Percentiles rank a stretch among this genome's conserved stretches.
These are phyloP conservation scores for Syngnathus acus DNA, from an alignment of 2,797 vertebrate genomes.

Conservation along the genomic window DNA sequence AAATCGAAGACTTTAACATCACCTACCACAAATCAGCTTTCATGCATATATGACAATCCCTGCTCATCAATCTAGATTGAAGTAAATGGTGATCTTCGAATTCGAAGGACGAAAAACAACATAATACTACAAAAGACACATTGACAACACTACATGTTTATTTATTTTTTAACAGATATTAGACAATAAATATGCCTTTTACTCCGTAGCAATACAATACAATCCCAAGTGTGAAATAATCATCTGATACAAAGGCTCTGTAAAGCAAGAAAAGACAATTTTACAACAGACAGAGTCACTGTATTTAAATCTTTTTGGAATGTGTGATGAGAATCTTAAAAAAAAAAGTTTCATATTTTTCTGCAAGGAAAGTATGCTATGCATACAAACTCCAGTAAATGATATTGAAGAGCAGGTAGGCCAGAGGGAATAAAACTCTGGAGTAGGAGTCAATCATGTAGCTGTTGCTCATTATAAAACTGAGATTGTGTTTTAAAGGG, in stretches of 20 bases:
- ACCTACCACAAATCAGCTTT: no score
- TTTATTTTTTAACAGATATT: slow-evolving; percentile 27
- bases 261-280: background rate
- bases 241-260: slow-evolving; percentile 2
- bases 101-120: no score
- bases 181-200: slow-evolving; percentile 10
- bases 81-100: no score
- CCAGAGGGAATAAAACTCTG: slow-evolving; percentile 79
- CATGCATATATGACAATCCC: no score
- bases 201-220: slow-evolving; percentile 12
- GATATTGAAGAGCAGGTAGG: slow-evolving; percentile 86
- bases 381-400: slow-evolving; percentile 87
- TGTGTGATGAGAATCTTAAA: background rate
- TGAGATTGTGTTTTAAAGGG: slow-evolving; percentile 66
- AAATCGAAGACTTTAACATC: no score
- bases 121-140: background rate
- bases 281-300: no score
- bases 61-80: no score
- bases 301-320: background rate
- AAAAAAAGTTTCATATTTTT: background rate
- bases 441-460: slow-evolving; percentile 87
- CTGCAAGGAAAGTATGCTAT: slow-evolving; percentile 21
- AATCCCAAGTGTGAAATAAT: slow-evolving; percentile 11
- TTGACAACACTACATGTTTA: slow-evolving; percentile 19
- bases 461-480: slow-evolving; percentile 84